phyloP scores from a whole-genome alignment of 2,888 invertebrate species.

The Tetanocera ferruginea region DNA sequence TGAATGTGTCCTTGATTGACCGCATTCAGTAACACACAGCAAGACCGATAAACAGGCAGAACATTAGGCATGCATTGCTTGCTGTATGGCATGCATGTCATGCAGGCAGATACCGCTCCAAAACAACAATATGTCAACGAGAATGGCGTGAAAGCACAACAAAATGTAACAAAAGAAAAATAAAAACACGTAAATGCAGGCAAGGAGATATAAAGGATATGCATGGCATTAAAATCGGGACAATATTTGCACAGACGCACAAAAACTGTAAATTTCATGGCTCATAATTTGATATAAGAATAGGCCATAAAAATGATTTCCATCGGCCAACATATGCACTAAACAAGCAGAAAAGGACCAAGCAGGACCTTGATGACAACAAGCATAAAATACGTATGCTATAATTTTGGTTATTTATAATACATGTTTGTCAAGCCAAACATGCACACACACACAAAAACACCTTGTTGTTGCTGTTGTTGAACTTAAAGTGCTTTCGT shows the following conservation, averaged over 20 bases:
- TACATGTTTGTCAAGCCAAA: neutral
- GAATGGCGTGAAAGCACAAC: conserved; percentile 14
- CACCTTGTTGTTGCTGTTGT: neutral
- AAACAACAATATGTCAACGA: conserved; percentile 12
- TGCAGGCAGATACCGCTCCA: neutral
- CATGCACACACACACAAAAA: neutral
- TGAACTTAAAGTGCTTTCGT: neutral
- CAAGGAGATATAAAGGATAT: neutral
- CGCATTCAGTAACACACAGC: neutral
- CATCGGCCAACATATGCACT: neutral
- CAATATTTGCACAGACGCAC: conserved; percentile 13
- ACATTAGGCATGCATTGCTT: neutral
- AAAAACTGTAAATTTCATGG: conserved; percentile 24
- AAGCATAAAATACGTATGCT: neutral
- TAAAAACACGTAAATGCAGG: neutral
- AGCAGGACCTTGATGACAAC: neutral
- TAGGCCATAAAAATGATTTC: neutral
- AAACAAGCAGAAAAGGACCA: neutral
- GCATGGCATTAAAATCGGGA: neutral
- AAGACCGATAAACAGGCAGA: neutral
- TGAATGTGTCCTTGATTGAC: conserved; percentile 32
- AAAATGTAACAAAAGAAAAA: neutral
- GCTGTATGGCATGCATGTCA: neutral
- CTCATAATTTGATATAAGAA: conserved; percentile 26
- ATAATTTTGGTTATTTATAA: conserved; percentile 2